Conservation (phyloP, 2,888 invertebrate genomes). For the Cepaea hortensis region DNA sequence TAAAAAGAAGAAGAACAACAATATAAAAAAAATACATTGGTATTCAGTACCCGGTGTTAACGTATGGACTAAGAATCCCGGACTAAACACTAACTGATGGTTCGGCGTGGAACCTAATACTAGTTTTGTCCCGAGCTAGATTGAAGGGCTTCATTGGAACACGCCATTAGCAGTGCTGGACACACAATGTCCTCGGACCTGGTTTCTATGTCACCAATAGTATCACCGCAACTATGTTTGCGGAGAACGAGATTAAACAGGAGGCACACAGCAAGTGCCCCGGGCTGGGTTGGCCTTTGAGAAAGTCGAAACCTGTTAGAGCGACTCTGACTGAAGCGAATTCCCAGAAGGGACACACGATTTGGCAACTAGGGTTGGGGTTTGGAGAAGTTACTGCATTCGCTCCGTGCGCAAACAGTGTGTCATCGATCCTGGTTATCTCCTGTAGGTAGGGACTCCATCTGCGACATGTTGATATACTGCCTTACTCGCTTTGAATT, state of each 20-base stretch:
- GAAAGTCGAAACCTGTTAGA: neutral
- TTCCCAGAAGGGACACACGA: slow-evolving; percentile 8
- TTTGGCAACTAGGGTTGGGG: neutral
- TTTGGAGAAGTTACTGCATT: neutral
- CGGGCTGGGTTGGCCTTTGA: neutral
- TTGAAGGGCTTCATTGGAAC: neutral
- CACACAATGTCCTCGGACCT: neutral
- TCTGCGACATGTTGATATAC: too few species aligned
- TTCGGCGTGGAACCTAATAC: too few species aligned
- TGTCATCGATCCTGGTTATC: slow-evolving; percentile 4
- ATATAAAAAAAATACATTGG: too few species aligned
- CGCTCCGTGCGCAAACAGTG: neutral
- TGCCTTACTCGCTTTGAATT: too few species aligned
- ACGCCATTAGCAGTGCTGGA: neutral
- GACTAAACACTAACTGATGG: too few species aligned
- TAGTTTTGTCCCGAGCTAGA: too few species aligned
- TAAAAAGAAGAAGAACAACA: too few species aligned
- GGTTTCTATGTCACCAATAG: neutral
- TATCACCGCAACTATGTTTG: neutral
- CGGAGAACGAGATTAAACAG: neutral
- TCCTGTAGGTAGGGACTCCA: too few species aligned
- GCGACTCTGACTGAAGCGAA: slow-evolving; percentile 20
- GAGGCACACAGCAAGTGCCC: slow-evolving; percentile 5
- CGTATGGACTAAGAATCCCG: too few species aligned
- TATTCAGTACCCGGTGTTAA: too few species aligned